phyloP scores from a whole-genome alignment of 1,140 invertebrate genomes.

The Lucilia sericata region DNA sequence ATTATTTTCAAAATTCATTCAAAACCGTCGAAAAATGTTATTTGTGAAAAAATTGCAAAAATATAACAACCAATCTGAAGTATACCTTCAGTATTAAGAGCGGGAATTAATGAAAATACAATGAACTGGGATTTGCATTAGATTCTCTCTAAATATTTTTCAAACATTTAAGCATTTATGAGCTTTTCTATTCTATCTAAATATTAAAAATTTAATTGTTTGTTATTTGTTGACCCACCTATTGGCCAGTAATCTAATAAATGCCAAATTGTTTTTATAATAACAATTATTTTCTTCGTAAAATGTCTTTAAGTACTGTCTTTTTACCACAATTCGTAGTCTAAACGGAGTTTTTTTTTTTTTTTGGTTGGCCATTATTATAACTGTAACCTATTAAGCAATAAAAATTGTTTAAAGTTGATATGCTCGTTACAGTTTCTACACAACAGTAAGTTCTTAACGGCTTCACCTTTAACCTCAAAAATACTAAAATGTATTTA shows the following conservation, averaged over 20 bases:
- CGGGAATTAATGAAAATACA: too few species aligned
- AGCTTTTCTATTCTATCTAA: too few species aligned
- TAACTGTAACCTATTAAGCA: conserved; percentile 43
- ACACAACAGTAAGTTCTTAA: conserved; percentile 44
- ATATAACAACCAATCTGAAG: too few species aligned
- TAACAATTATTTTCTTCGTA: conserved; percentile 10
- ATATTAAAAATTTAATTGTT: not conserved
- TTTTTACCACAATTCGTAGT: not conserved
- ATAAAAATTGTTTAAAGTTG: conserved; percentile 33
- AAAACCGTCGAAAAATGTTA: too few species aligned
- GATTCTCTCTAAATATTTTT: too few species aligned
- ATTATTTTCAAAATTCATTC: too few species aligned
- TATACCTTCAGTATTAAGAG: too few species aligned
- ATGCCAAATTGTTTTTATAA: not conserved
- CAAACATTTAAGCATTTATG: too few species aligned
- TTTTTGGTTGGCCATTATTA: conserved; percentile 14
- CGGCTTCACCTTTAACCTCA: conserved; percentile 40
- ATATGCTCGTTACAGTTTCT: conserved; percentile 42
- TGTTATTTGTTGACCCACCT: not conserved
- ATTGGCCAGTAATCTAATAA: not conserved
- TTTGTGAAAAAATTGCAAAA: too few species aligned
- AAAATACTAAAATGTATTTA: conserved; percentile 18
- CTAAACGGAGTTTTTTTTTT: not conserved
- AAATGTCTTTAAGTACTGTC: not conserved
- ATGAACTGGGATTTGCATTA: too few species aligned